phyloP scores from a whole-genome alignment of 2,113 vertebrate genomes.

The Mystacornis crossleyi region DNA sequence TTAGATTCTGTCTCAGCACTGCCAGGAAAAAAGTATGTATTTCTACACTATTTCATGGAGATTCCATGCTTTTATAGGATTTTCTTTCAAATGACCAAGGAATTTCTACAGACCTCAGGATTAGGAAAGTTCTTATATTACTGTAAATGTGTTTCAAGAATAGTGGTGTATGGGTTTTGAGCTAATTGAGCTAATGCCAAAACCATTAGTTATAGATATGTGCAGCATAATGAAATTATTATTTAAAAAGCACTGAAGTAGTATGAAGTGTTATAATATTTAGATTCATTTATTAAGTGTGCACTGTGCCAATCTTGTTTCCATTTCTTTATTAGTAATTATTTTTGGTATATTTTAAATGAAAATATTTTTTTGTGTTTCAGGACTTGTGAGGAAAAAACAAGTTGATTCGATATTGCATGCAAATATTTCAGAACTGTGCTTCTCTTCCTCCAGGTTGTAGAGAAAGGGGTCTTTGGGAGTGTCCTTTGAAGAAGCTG shows the following conservation, averaged over 20 bases:
- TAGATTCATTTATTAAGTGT: neutral
- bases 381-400: neutral
- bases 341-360: neutral
- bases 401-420: neutral
- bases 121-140: neutral
- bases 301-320: neutral
- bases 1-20: neutral
- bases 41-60: neutral
- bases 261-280: neutral
- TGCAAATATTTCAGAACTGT: neutral
- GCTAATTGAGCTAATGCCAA: neutral
- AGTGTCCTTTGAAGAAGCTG: conserved; percentile 85
- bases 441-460: conserved; percentile 81
- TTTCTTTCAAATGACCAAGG: neutral
- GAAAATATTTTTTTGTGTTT: neutral
- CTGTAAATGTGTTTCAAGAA: neutral
- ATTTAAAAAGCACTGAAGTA: neutral
- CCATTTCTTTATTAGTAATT: neutral
- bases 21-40: neutral
- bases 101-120: neutral
- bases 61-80: neutral
- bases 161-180: neutral
- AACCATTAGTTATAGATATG: neutral
- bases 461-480: conserved; percentile 90
- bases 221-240: neutral